A percentile compares a stretch with the other conserved stretches of the same genome.
Conservation (phyloP, 2,888 invertebrate species). For the Patella pellucida region DNA sequence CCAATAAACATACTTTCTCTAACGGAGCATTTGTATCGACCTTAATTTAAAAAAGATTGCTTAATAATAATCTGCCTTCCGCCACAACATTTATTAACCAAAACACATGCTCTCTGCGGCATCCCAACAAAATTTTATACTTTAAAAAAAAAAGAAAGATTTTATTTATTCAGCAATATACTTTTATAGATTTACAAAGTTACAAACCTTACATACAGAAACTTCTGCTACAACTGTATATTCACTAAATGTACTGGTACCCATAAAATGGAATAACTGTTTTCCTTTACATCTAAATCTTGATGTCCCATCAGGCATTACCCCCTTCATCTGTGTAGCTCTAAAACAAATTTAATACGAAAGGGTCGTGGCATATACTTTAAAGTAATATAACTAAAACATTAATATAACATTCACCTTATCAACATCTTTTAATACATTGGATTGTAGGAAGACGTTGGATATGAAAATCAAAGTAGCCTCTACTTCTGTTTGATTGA, state of each 20-base stretch:
- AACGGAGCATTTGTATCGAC: slow-evolving; percentile 63
- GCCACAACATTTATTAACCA: too few relatives aligned
- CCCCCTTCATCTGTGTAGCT: slow-evolving; percentile 67
- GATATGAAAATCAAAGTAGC: too few relatives aligned
- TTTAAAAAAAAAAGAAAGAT: too few relatives aligned
- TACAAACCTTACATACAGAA: slow-evolving; percentile 89
- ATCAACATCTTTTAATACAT: too few relatives aligned
- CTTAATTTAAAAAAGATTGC: slow-evolving; percentile 35
- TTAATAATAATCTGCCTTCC: too few relatives aligned
- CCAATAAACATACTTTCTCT: slow-evolving; percentile 70
- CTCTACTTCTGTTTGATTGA: too few relatives aligned
- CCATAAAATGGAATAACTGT: slow-evolving; percentile 70
- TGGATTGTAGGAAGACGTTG: too few relatives aligned
- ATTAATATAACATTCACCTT: too few relatives aligned
- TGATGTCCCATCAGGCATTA: slow-evolving; percentile 72
- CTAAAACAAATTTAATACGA: slow-evolving; percentile 30
- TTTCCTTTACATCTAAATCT: slow-evolving; percentile 71
- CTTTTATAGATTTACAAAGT: neutral
- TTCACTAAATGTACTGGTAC: slow-evolving; percentile 70
- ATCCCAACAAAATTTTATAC: neutral
- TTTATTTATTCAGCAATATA: neutral
- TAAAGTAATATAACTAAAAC: neutral
- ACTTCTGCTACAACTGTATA: slow-evolving; percentile 76
- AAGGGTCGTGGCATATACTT: too few relatives aligned
- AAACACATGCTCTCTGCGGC: neutral